Evolutionary conservation across 2,797 vertebrate genomes (phyloP).

Genomic region (Leucoraja ocellata): DNA sequence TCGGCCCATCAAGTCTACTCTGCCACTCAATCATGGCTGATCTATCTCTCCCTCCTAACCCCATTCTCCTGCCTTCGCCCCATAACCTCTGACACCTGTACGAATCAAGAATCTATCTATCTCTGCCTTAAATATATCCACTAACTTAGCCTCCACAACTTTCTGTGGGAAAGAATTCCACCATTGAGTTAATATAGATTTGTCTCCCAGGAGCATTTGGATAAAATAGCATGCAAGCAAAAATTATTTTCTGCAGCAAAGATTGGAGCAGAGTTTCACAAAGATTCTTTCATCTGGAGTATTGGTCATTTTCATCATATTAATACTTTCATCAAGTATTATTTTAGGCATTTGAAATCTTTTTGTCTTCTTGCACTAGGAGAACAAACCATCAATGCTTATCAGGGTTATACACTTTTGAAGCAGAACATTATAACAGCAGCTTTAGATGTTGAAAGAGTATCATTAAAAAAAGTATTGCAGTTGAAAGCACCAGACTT

Average conservation of each 20-base stretch:
- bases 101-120: no score
- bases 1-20: no score
- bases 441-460: background rate
- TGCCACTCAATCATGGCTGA: no score
- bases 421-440: background rate
- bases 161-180: no score
- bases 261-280: background rate
- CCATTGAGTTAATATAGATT: background rate
- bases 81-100: no score
- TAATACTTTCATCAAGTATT: background rate
- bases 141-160: no score
- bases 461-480: background rate
- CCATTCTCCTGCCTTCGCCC: no score
- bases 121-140: no score
- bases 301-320: background rate
- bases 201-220: background rate
- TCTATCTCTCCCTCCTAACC: no score
- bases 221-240: background rate
- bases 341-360: background rate
- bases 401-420: background rate
- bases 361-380: background rate
- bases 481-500: background rate
- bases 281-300: background rate
- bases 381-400: no score
- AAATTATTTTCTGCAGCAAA: background rate